Conservation (phyloP, 2,797 vertebrate genomes). For the Bucorvus abyssinicus region DNA sequence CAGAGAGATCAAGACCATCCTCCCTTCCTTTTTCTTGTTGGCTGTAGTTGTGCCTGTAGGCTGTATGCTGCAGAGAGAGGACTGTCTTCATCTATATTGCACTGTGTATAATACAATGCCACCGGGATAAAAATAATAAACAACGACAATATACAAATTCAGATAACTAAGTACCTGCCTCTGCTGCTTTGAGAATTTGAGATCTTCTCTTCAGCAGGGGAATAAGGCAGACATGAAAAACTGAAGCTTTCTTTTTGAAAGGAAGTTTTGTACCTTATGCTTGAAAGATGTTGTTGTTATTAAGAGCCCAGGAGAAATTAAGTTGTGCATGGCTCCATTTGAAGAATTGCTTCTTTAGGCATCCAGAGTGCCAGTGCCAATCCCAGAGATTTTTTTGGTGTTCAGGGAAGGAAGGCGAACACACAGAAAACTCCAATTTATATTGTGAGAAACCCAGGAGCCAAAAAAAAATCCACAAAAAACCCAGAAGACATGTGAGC, state of each 20-base stretch:
- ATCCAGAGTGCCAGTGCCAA: background rate
- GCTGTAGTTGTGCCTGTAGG: background rate
- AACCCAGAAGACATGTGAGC: background rate
- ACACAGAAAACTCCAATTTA: background rate
- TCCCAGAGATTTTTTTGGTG: constrained; percentile 20
- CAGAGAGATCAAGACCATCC: background rate
- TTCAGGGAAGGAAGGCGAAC: background rate
- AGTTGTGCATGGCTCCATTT: background rate
- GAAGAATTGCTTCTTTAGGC: constrained; percentile 33
- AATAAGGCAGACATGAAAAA: background rate
- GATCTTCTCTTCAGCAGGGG: background rate
- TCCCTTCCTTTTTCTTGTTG: background rate
- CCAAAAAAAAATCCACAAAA: background rate
- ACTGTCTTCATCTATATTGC: background rate
- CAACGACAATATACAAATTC: background rate
- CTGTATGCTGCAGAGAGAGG: background rate
- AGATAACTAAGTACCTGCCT: background rate
- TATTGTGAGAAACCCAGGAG: background rate
- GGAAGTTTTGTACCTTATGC: background rate
- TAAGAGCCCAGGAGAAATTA: constrained; percentile 44
- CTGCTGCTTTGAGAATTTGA: constrained; percentile 4
- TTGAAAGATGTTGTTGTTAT: constrained; percentile 9
- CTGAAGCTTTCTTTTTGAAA: background rate
- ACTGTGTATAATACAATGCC: background rate
- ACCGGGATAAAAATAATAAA: background rate